These are phyloP conservation scores for Lacanobia wlatinum DNA, from an alignment of 2,888 invertebrate genomes.

Conservation along the genomic window DNA sequence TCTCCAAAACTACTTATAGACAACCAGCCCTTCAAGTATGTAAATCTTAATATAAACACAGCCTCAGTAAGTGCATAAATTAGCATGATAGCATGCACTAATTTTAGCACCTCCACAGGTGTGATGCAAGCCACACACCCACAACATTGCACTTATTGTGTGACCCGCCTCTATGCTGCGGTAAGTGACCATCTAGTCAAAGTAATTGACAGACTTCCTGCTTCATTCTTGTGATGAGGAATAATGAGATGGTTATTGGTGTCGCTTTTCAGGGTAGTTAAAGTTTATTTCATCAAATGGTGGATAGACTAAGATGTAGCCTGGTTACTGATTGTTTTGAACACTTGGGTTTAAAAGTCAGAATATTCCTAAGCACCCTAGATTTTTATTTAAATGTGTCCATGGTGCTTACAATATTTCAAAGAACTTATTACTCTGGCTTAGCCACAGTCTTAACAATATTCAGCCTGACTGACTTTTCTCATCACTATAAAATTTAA, in stretches of 20 bases:
- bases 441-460: no score
- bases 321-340: no score
- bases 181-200: conserved; percentile 35
- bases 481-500: background rate
- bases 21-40: background rate
- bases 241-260: background rate
- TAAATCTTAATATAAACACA: background rate
- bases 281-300: background rate
- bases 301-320: no score
- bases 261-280: background rate
- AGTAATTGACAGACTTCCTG: conserved; percentile 48
- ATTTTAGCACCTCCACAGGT: conserved; percentile 33
- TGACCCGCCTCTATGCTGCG: background rate
- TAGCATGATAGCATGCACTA: conserved; percentile 41
- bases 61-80: conserved; percentile 27
- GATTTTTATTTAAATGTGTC: no score
- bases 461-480: no score
- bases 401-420: no score
- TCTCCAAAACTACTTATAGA: no score
- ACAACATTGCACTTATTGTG: conserved; percentile 45
- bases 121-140: conserved; percentile 52
- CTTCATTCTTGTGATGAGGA: conserved; percentile 5
- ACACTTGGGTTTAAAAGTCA: no score
- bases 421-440: no score
- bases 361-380: no score